Evolutionary conservation across 2,113 vertebrate species (phyloP).

Genomic region (Blennius ocellaris): DNA sequence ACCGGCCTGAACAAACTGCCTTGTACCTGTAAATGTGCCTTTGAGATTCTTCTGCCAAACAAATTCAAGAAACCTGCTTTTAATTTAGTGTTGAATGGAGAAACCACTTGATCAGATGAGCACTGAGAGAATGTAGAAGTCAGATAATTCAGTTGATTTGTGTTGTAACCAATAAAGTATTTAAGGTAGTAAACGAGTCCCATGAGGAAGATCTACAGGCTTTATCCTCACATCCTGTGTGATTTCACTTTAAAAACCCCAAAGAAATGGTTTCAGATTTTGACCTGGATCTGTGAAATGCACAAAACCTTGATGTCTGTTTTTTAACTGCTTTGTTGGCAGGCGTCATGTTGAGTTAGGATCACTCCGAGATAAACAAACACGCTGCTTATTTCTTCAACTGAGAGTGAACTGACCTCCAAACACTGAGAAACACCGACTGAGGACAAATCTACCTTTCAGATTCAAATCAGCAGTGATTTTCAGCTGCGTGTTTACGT

Average conservation of each 20-base stretch:
- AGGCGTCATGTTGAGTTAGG: background rate
- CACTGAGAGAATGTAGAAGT: too few relatives aligned
- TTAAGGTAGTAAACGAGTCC: too few relatives aligned
- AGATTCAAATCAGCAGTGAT: background rate
- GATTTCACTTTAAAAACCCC: background rate
- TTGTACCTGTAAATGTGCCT: slow-evolving; percentile 43
- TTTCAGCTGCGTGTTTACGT: background rate
- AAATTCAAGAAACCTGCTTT: background rate
- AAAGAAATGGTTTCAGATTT: slow-evolving; percentile 7
- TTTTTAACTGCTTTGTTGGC: background rate
- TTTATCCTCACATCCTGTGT: background rate
- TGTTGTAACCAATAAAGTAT: too few relatives aligned
- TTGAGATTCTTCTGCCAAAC: slow-evolving; percentile 1
- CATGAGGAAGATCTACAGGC: too few relatives aligned
- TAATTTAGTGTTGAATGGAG: slow-evolving; percentile 30
- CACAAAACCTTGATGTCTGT: background rate
- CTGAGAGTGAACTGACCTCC: slow-evolving; percentile 20
- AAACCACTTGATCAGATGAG: slow-evolving; percentile 39
- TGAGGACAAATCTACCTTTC: slow-evolving; percentile 27
- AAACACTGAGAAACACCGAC: slow-evolving; percentile 5
- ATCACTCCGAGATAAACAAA: background rate
- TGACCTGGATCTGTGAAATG: slow-evolving; percentile 12
- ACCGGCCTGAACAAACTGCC: slow-evolving; percentile 21
- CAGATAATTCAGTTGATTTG: too few relatives aligned
- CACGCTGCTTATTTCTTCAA: slow-evolving; percentile 2